Evolutionary conservation across 2,888 invertebrate genomes (phyloP).

Genomic region (Ditylenchus weischeri): DNA sequence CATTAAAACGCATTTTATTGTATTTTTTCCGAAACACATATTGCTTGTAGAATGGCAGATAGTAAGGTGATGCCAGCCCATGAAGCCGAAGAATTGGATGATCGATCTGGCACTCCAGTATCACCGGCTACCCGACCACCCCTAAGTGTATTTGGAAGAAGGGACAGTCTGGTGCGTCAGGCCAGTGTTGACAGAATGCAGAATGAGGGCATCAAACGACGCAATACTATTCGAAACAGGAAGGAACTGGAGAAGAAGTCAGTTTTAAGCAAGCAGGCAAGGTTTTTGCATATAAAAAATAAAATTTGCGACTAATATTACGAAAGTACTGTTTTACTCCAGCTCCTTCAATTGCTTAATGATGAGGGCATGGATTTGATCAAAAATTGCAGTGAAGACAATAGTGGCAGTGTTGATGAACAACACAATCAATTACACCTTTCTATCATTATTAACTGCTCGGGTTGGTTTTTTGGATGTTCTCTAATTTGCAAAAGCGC

Average conservation of each 20-base stretch:
- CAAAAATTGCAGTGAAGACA: conserved; percentile 19
- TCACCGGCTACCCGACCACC: too few species aligned
- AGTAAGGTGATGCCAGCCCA: too few species aligned
- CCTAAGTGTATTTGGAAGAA: conserved; percentile 9
- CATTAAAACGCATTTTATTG: too few species aligned
- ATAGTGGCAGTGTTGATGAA: not conserved
- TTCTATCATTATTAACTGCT: conserved; percentile 40
- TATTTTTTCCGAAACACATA: too few species aligned
- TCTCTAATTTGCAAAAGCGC: too few species aligned
- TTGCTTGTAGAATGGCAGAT: too few species aligned
- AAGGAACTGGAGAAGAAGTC: conserved; percentile 43
- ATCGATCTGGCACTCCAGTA: too few species aligned
- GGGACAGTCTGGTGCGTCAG: conserved; percentile 20
- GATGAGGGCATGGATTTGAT: conserved; percentile 56
- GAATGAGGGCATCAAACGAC: conserved; percentile 42
- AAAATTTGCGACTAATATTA: not conserved
- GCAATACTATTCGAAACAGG: conserved; percentile 46
- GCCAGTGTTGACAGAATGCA: conserved; percentile 36
- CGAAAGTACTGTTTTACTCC: conserved; percentile 7
- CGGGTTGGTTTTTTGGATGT: conserved; percentile 17
- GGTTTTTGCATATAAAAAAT: not conserved
- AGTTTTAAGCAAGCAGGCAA: conserved; percentile 38
- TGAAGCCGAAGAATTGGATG: too few species aligned
- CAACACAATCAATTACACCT: conserved; percentile 36
- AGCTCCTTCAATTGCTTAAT: conserved; percentile 53